A percentile compares a stretch with the other conserved stretches of the same genome.
Evolutionary conservation across 2,113 vertebrate species (phyloP).

Genomic region (Cheilinus undulatus): DNA sequence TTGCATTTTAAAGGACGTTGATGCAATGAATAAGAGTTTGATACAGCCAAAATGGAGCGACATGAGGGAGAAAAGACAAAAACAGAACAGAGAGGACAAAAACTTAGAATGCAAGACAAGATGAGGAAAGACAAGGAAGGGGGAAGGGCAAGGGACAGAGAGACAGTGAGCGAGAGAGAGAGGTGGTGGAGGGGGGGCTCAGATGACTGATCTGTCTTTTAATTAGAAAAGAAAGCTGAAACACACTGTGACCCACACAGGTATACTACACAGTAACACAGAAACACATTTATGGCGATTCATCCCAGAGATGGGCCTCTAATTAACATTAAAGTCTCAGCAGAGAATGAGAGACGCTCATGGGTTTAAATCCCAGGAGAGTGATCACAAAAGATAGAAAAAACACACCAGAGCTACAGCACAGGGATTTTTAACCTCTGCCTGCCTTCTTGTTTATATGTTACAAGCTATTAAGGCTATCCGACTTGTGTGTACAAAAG

Average conservation of each 20-base stretch:
- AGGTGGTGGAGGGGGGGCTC: constrained; percentile 49
- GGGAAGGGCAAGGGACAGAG: constrained; percentile 36
- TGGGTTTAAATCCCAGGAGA: constrained; percentile 75
- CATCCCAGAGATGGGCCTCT: constrained; percentile 74
- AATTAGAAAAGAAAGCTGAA: constrained; percentile 78
- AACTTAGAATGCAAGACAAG: constrained; percentile 26
- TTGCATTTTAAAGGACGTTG: not conserved
- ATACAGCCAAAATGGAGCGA: not conserved
- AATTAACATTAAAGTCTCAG: constrained; percentile 80
- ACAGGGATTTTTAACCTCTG: constrained; percentile 48
- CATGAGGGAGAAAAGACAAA: constrained; percentile 19
- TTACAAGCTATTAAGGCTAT: not conserved
- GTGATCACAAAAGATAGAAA: constrained; percentile 62
- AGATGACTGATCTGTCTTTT: constrained; percentile 78
- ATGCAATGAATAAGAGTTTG: constrained; percentile 7
- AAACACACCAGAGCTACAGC: constrained; percentile 40
- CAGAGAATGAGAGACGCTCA: constrained; percentile 68
- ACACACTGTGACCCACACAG: constrained; percentile 62
- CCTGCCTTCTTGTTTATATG: constrained; percentile 16
- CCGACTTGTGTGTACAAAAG: not conserved
- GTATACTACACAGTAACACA: constrained; percentile 53
- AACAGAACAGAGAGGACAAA: constrained; percentile 4
- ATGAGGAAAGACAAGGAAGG: constrained; percentile 25
- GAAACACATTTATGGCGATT: constrained; percentile 71
- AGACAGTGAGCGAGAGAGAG: constrained; percentile 42